A percentile compares a stretch with the other conserved stretches of the same genome.
phyloP scores from a whole-genome alignment of 1,140 invertebrate species.

The Platyura marginata region DNA sequence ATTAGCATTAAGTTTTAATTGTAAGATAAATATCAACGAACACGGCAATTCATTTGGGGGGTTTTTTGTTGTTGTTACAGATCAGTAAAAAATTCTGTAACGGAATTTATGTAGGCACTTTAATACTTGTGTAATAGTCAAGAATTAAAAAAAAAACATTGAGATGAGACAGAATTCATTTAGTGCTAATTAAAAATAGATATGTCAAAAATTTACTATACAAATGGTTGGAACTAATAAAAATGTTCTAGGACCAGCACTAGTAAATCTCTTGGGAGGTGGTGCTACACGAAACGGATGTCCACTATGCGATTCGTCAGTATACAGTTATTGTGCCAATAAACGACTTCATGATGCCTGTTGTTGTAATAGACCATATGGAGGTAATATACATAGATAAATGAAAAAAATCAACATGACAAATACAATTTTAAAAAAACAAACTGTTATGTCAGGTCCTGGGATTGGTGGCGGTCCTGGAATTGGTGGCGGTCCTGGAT shows the following conservation, averaged over 20 bases:
- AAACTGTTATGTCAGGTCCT: background rate
- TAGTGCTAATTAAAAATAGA: too few relatives aligned
- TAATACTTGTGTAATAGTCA: too few relatives aligned
- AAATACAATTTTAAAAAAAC: background rate
- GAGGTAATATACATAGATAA: slow-evolving; percentile 23
- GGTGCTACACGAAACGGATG: slow-evolving; percentile 24
- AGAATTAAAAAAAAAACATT: too few relatives aligned
- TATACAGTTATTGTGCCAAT: slow-evolving; percentile 52
- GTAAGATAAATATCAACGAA: too few relatives aligned
- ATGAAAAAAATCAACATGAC: background rate
- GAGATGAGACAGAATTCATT: too few relatives aligned
- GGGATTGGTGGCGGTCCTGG: slow-evolving; percentile 4
- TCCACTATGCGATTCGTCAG: slow-evolving; percentile 51
- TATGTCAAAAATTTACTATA: too few relatives aligned
- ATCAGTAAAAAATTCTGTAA: too few relatives aligned
- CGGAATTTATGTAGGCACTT: too few relatives aligned
- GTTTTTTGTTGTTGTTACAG: too few relatives aligned
- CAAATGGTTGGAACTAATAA: too few relatives aligned
- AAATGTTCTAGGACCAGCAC: background rate
- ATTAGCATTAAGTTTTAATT: too few relatives aligned
- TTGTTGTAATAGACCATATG: slow-evolving; percentile 40
- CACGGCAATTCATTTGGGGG: too few relatives aligned
- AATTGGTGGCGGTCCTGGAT: slow-evolving; percentile 5
- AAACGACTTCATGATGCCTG: slow-evolving; percentile 56
- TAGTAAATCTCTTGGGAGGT: background rate